These are phyloP conservation scores for Andrena bicolor DNA, from an alignment of 2,888 invertebrate species.

Conservation along the genomic window DNA sequence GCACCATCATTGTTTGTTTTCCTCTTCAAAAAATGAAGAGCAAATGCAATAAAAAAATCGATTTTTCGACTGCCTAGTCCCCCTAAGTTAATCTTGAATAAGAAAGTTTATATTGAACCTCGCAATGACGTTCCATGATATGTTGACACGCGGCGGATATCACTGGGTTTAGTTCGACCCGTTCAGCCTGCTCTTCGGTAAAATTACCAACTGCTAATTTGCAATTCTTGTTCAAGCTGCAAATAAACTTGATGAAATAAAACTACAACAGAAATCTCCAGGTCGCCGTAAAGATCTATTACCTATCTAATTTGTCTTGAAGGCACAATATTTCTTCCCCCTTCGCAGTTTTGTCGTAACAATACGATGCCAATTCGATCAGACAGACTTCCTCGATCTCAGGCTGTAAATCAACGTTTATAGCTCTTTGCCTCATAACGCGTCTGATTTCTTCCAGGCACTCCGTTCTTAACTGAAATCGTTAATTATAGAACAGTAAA, in stretches of 20 bases:
- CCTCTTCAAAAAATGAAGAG: too few relatives aligned
- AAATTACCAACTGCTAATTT: conserved; percentile 92
- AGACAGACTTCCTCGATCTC: conserved; percentile 97
- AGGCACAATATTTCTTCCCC: conserved; percentile 97
- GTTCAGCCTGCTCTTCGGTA: conserved; percentile 95
- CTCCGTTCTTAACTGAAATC: conserved; percentile 84
- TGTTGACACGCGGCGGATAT: conserved; percentile 93
- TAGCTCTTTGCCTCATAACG: conserved; percentile 96
- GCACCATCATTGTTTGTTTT: too few relatives aligned
- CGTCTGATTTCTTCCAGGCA: conserved; percentile 93
- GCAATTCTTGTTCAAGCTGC: conserved; percentile 87
- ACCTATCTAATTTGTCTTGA: conserved; percentile 92
- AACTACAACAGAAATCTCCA: background rate
- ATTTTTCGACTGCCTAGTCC: too few relatives aligned
- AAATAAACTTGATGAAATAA: conserved; percentile 23
- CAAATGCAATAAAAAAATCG: too few relatives aligned
- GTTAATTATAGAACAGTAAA: background rate
- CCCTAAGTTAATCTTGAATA: background rate
- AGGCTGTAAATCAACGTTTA: conserved; percentile 96
- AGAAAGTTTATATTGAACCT: conserved; percentile 77
- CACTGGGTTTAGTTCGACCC: conserved; percentile 95
- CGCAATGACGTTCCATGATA: conserved; percentile 92
- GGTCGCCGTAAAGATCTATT: conserved; percentile 30
- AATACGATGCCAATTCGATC: conserved; percentile 92
- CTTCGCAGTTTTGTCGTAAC: conserved; percentile 93